Evolutionary conservation across 2,888 invertebrate species (phyloP).

Genomic region (Ferrisia virgata): DNA sequence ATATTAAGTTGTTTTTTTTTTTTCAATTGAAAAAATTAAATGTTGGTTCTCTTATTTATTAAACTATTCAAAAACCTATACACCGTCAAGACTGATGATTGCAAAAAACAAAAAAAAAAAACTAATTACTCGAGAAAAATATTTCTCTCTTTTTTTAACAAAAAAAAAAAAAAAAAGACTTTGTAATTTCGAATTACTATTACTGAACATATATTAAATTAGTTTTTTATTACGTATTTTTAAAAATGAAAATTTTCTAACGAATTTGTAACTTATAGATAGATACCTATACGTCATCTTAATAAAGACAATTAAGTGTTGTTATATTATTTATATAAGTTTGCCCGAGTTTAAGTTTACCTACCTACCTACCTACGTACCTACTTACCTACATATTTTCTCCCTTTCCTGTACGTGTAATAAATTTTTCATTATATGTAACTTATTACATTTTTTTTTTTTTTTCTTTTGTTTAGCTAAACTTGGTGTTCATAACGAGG

Average conservation of each 20-base stretch:
- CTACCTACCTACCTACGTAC: too few species aligned
- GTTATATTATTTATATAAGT: not conserved
- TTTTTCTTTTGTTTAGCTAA: not conserved
- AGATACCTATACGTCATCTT: not conserved
- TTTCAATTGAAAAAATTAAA: not conserved
- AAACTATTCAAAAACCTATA: not conserved
- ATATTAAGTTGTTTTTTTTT: not conserved
- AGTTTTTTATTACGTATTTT: slow-evolving; percentile 2
- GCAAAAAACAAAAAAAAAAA: not conserved
- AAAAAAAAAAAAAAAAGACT: too few species aligned
- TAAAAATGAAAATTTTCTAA: not conserved
- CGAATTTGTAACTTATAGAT: slow-evolving; percentile 11
- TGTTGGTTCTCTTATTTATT: not conserved
- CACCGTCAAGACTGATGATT: not conserved
- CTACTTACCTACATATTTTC: not conserved
- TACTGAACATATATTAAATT: slow-evolving; percentile 7
- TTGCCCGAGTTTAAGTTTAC: not conserved
- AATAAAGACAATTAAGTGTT: slow-evolving; percentile 17
- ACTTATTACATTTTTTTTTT: too few species aligned
- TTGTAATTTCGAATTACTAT: slow-evolving; percentile 7
- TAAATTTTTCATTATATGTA: too few species aligned
- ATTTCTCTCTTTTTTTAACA: slow-evolving; percentile 10
- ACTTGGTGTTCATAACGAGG: slow-evolving; percentile 12
- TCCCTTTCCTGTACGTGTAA: not conserved
- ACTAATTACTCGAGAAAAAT: not conserved